Evolutionary conservation across 2,888 invertebrate genomes (phyloP), one percentile per base, ranked within the genome.

Genomic region (Nomada goodeniana): DNA sequence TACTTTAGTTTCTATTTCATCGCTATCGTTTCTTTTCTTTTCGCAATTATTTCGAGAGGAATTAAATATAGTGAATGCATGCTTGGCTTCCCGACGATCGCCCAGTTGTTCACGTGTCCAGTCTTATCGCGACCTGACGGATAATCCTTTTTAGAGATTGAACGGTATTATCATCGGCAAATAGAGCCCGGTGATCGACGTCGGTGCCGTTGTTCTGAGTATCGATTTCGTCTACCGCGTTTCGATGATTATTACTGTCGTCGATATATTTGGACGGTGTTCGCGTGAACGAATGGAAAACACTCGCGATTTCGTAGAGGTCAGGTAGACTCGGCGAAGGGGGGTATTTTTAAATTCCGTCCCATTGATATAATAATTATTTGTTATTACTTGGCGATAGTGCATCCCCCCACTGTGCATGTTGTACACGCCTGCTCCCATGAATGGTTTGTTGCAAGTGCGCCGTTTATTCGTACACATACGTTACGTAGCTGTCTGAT

Each of bases 11-110:
- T 42, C 23, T 36, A 47, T 50, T 26, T 59, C 50, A 20, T 85
- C 67, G 47, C 36, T 65, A 69, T 9, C 23, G 2, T 57, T 57
- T 68, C 1, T 61, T 83, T 65, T 52, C 53, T 61, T 77, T 2
- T 53, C 10, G 36, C 47, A 15, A 23, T 20, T 20, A 55, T 44
- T 23, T 47, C 53, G 23, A 13, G 18, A 59, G n/a, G 7, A 44
- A 29, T 67, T 23, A 23, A 23, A 23, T 23, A 61, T 86, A 75
- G 76, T 64, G 36, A 73, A 18, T 76, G 89, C 84, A 88, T 89
- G 85, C 67, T 23, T 29, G 50, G 80, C 77, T 84, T 82, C 67
- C 69, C 29, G 55, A 60, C 50, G n/a, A 2, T 59, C 15, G 26
- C 18, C 42, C 13, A 23, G 63, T 20, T 7, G 55, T 53, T 71